Conservation (phyloP, 1,140 invertebrate genomes). For the Rhysida immarginata region DNA sequence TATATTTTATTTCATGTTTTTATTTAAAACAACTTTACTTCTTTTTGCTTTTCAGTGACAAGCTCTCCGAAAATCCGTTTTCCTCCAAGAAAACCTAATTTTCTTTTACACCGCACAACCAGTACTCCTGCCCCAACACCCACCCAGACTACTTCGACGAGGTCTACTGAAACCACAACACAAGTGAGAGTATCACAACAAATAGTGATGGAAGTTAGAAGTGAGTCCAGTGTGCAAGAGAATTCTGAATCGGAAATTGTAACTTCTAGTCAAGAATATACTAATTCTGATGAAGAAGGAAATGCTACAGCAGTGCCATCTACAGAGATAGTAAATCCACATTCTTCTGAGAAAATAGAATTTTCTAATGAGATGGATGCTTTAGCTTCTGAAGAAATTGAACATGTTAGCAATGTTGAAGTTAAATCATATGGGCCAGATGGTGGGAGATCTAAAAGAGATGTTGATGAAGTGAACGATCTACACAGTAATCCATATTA, state of each 20-base stretch:
- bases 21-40: too few species aligned
- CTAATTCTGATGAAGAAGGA: too few species aligned
- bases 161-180: slow-evolving; percentile 5
- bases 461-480: not conserved
- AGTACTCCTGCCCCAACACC: slow-evolving; percentile 20
- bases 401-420: slow-evolving; percentile 10
- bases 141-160: slow-evolving; percentile 21
- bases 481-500: not conserved
- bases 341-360: slow-evolving; percentile 12
- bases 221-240: too few species aligned
- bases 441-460: not conserved
- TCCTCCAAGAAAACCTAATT: not conserved
- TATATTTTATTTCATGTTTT: too few species aligned
- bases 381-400: slow-evolving; percentile 7
- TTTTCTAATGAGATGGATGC: slow-evolving; percentile 13
- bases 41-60: too few species aligned
- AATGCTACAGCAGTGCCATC: slow-evolving; percentile 9
- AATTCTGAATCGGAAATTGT: too few species aligned
- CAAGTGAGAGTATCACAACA: too few species aligned
- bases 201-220: too few species aligned
- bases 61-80: not conserved
- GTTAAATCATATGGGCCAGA: slow-evolving; percentile 1
- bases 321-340: slow-evolving; percentile 13
- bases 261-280: too few species aligned
- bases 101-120: not conserved